These are phyloP conservation scores for Pristiophorus japonicus DNA, from an alignment of 2,113 vertebrate species.

Conservation along the genomic window DNA sequence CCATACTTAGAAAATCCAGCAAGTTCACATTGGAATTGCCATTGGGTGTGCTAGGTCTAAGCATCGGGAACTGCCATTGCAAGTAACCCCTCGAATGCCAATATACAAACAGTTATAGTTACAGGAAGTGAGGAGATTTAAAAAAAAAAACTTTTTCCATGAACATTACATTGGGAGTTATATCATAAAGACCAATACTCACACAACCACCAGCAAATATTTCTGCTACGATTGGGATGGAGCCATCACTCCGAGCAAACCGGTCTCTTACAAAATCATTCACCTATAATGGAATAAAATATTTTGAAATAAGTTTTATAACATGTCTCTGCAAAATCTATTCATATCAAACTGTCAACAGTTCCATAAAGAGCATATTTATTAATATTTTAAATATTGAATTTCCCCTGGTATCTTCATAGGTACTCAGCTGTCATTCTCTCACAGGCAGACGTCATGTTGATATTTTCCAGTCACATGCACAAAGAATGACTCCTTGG, in stretches of 20 bases:
- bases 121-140: neutral
- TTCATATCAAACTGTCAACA: neutral
- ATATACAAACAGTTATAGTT: neutral
- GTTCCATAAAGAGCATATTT: neutral
- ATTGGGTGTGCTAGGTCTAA: neutral
- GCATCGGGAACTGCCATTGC: neutral
- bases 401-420: neutral
- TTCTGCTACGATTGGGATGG: slow-evolving; percentile 65
- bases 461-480: neutral
- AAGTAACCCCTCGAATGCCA: neutral
- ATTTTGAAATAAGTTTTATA: neutral
- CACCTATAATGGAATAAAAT: slow-evolving; percentile 62
- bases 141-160: neutral
- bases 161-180: neutral
- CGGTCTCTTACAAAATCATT: slow-evolving; percentile 85
- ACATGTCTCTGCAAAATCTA: neutral
- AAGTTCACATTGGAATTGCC: neutral
- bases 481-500: neutral
- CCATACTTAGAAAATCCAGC: neutral
- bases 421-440: neutral
- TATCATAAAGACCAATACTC: slow-evolving; percentile 53
- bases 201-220: slow-evolving; percentile 79
- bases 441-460: neutral
- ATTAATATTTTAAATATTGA: neutral
- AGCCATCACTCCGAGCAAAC: slow-evolving; percentile 63